Base-by-base conservation (phyloP, 2,113 vertebrate genomes). In the Coracopsis vasa region DNA sequence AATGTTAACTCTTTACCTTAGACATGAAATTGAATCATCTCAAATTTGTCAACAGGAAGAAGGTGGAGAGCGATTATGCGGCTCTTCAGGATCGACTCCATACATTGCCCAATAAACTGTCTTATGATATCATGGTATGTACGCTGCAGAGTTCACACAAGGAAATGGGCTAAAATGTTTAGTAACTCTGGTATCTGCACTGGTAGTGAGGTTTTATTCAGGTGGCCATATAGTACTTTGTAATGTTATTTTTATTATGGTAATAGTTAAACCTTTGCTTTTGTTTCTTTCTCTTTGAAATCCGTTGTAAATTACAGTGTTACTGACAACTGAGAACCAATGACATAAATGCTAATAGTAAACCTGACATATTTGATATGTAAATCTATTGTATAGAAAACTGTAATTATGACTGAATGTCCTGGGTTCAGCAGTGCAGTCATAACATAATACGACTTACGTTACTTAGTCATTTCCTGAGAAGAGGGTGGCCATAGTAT, bases 41-140 rank as follows among this genome's bases (percentile, higher is more conserved):
- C 96, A 73, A 87, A 92, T 97, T 94, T 95, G 44, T 91, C 83
- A 94, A 94, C 97, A 99, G 99, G 99, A 98, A 97, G 96, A 99
- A 99, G 96, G 98, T 99, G 72, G 98, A 99, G 31, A 98, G 94
- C 15, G 99, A 99, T 97, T 99, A 99, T 60, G 98, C 98, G 72
- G 98, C 98, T 74, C 98, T 99, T 98, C 98, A 98, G 97, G 98
- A 99, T 74, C 97, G 98, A 21, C 99, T 99, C 48, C 95, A 65
- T 73, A 98, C 98, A 20, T 97, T 99, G 87, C 99, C 99, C 33
- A 98, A 99, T 88, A 99, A 98, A 58, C 96, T 98, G 94, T 98
- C 98, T 86, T 99, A 98, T 45, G 98, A 99, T 97, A 91, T 99
- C 96, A 99, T 99, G 99, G 99, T 99, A 98, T 65, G 99, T 97